Evolutionary conservation across 2,888 invertebrate species (phyloP).

Genomic region (Silvanus unidentatus): DNA sequence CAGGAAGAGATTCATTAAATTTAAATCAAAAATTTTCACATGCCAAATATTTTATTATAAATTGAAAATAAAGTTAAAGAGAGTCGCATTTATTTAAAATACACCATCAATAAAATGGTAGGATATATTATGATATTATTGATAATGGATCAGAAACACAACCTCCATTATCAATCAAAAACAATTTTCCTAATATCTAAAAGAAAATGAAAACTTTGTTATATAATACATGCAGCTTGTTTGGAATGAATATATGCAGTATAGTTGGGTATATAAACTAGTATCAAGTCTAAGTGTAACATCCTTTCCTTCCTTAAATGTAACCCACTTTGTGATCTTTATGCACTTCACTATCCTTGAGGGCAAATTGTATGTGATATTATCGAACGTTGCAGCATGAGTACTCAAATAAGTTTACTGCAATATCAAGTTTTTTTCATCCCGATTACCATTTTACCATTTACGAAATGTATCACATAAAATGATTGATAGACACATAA

Average conservation of each 20-base stretch:
- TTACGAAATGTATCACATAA: background rate
- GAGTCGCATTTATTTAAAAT: too few relatives aligned
- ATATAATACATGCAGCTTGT: background rate
- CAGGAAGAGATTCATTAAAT: too few relatives aligned
- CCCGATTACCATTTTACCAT: background rate
- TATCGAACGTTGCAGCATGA: slow-evolving; percentile 7
- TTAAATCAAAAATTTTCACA: too few relatives aligned
- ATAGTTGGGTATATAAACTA: background rate
- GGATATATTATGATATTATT: too few relatives aligned
- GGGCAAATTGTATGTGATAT: slow-evolving; percentile 8
- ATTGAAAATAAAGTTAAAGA: too few relatives aligned
- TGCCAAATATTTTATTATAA: too few relatives aligned
- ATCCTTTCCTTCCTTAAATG: slow-evolving; percentile 7
- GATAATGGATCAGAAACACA: too few relatives aligned
- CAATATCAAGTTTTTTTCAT: background rate
- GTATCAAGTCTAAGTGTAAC: slow-evolving; percentile 3
- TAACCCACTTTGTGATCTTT: slow-evolving; percentile 1
- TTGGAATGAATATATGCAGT: background rate
- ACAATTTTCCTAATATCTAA: too few relatives aligned
- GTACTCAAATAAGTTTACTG: slow-evolving; percentile 3
- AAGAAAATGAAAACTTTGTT: too few relatives aligned
- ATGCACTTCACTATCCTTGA: slow-evolving; percentile 6
- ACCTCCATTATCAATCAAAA: too few relatives aligned
- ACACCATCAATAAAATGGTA: too few relatives aligned
- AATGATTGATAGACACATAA: slow-evolving; percentile 1